Evolutionary conservation across 2,113 vertebrate species (phyloP).

Genomic region (Nyctereutes procyonoides): DNA sequence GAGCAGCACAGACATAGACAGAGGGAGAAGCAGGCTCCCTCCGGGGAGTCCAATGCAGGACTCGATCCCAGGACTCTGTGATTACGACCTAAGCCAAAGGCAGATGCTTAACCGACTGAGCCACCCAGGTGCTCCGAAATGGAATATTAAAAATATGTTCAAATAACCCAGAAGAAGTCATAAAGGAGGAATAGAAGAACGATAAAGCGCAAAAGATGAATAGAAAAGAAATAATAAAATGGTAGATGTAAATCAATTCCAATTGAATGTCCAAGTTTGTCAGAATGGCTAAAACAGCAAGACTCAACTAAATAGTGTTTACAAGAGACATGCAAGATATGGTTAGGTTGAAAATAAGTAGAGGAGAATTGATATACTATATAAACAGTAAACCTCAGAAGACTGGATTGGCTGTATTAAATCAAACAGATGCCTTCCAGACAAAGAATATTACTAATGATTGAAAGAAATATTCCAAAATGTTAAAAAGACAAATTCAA

Average conservation of each 20-base stretch:
- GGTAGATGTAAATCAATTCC: not conserved
- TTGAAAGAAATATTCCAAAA: not conserved
- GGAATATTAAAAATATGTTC: not conserved
- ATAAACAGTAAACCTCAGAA: not conserved
- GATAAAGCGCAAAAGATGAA: not conserved
- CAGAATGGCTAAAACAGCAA: not conserved
- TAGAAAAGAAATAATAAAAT: not conserved
- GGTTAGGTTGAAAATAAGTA: not conserved
- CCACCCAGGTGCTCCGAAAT: not conserved
- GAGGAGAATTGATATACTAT: not conserved
- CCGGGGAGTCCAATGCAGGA: too few relatives aligned
- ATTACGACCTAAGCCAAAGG: too few relatives aligned
- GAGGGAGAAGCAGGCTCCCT: too few relatives aligned
- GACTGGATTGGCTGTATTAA: not conserved
- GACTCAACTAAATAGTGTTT: not conserved
- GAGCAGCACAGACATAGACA: too few relatives aligned
- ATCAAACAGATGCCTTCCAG: not conserved
- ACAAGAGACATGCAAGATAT: not conserved
- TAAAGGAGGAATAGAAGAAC: not conserved
- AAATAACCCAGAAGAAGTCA: not conserved
- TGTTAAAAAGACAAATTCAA: not conserved
- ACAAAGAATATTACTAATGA: not conserved
- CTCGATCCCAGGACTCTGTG: too few relatives aligned
- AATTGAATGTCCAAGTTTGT: not conserved
- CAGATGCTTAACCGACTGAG: too few relatives aligned